phyloP scores from a whole-genome alignment of 2,113 vertebrate species.

The Galbula dea region DNA sequence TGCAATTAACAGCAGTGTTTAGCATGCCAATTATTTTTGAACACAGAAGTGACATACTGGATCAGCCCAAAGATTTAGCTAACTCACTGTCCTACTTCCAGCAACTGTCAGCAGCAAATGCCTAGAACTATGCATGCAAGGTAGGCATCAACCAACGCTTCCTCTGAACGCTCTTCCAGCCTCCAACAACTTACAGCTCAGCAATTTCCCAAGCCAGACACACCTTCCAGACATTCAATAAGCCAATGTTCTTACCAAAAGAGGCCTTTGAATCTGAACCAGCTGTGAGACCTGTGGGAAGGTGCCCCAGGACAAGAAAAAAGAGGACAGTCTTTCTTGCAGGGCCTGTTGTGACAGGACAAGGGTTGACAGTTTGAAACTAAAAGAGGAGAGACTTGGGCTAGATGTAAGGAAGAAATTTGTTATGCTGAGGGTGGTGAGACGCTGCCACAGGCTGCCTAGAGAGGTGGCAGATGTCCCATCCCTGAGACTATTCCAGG shows the following conservation, averaged over 20 bases:
- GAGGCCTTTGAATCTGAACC: neutral
- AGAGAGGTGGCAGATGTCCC: neutral
- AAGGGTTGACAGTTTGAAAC: neutral
- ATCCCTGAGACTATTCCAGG: neutral
- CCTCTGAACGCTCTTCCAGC: neutral
- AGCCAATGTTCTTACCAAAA: neutral
- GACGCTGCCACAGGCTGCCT: neutral
- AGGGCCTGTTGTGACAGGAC: neutral
- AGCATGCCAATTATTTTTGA: neutral
- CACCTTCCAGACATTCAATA: neutral
- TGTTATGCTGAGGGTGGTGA: neutral
- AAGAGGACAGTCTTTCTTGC: neutral
- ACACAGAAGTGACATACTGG: neutral
- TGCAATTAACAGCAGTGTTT: constrained; percentile 19
- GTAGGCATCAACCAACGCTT: neutral
- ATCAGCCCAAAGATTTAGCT: constrained; percentile 8
- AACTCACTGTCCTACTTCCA: neutral
- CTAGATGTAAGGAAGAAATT: neutral
- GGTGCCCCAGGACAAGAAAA: neutral
- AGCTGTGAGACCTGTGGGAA: too few relatives aligned
- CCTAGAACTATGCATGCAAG: neutral
- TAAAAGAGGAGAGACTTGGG: too few relatives aligned
- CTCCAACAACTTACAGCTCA: neutral
- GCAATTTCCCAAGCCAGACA: neutral
- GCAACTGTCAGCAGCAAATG: neutral